A percentile compares a stretch with the other conserved stretches of the same genome.
phyloP scores from a whole-genome alignment of 2,113 vertebrate species.

The Paedocypris sp. region DNA sequence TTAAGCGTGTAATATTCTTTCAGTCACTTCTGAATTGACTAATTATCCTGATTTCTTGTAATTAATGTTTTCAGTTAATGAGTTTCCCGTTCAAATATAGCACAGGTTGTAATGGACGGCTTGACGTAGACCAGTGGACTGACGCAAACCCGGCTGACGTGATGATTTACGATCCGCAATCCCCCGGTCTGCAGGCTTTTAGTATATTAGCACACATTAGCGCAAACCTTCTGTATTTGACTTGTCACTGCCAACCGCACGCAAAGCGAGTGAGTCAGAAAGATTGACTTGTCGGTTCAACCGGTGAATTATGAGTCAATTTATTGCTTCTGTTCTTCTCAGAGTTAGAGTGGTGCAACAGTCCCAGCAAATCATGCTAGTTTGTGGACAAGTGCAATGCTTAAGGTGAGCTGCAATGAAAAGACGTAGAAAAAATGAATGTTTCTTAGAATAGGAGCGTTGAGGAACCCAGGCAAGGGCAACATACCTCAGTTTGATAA shows the following conservation, averaged over 20 bases:
- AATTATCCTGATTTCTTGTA: too few relatives aligned
- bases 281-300: slow-evolving; percentile 39
- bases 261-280: slow-evolving; percentile 36
- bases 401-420: too few relatives aligned
- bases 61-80: neutral
- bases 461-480: too few relatives aligned
- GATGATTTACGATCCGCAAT: slow-evolving; percentile 45
- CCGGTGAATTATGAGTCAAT: slow-evolving; percentile 45
- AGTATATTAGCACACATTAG: slow-evolving; percentile 55
- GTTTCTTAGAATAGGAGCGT: too few relatives aligned
- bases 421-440: too few relatives aligned
- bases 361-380: slow-evolving; percentile 10
- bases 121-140: slow-evolving; percentile 15
- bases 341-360: too few relatives aligned
- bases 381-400: too few relatives aligned
- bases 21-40: too few relatives aligned
- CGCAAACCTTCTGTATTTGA: slow-evolving; percentile 28
- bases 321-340: slow-evolving; percentile 47
- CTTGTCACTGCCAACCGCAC: slow-evolving; percentile 13
- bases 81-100: too few relatives aligned
- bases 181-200: slow-evolving; percentile 49
- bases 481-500: too few relatives aligned
- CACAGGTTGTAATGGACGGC: too few relatives aligned
- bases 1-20: too few relatives aligned
- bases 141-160: slow-evolving; percentile 29